Percentiles rank a stretch among this genome's conserved stretches.
These are phyloP conservation scores for Digitonthophagus gazella DNA, from an alignment of 2,888 invertebrate genomes.

Conservation along the genomic window DNA sequence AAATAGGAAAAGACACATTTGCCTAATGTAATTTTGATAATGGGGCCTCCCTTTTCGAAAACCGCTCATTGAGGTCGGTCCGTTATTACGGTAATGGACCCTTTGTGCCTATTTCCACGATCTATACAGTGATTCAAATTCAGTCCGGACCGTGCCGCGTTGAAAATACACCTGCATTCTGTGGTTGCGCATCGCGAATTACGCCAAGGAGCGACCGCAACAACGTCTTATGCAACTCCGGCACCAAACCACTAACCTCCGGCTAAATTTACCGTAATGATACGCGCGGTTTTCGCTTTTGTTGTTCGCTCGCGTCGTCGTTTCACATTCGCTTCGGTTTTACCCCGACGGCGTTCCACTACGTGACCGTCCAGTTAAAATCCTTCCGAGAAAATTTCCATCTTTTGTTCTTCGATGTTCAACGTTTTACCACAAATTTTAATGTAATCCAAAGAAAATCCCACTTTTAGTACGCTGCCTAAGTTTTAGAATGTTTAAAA, in stretches of 20 bases:
- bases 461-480: too few relatives aligned
- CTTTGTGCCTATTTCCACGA: not conserved
- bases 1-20: slow-evolving; percentile 11
- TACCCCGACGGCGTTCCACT: not conserved
- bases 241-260: not conserved
- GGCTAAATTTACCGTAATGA: not conserved
- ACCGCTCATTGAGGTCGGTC: not conserved
- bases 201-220: not conserved
- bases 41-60: not conserved
- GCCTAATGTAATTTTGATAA: slow-evolving; percentile 20
- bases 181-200: not conserved
- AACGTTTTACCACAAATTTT: too few relatives aligned
- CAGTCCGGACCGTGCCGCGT: too few relatives aligned
- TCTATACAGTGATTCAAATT: not conserved
- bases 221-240: not conserved
- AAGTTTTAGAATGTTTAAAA: too few relatives aligned
- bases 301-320: not conserved
- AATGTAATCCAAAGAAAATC: too few relatives aligned
- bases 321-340: not conserved
- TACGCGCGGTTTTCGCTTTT: not conserved
- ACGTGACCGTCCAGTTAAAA: not conserved
- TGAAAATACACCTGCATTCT: too few relatives aligned
- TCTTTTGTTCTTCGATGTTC: too few relatives aligned
- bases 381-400: too few relatives aligned
- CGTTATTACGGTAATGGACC: not conserved